These are phyloP conservation scores for Neostethus bicornis DNA, from an alignment of 2,797 vertebrate genomes.

Conservation along the genomic window DNA sequence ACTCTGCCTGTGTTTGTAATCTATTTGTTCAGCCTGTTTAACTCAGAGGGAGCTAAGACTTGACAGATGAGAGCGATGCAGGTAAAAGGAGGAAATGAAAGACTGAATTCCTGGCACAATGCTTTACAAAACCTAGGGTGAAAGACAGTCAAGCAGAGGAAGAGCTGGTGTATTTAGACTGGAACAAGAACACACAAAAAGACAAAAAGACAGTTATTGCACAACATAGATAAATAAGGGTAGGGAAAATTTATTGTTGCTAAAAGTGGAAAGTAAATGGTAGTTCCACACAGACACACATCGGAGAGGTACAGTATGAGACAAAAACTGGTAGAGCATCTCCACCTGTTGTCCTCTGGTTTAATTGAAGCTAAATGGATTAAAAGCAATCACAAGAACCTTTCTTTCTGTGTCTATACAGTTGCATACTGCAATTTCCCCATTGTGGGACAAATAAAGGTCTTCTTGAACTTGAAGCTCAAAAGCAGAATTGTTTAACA, in stretches of 20 bases:
- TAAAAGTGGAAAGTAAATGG: constrained; percentile 35
- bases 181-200: constrained; percentile 19
- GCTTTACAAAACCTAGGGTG: constrained; percentile 25
- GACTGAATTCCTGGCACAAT: constrained; percentile 29
- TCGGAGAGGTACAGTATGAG: constrained; percentile 34
- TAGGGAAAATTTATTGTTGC: constrained; percentile 22
- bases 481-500: constrained; percentile 17
- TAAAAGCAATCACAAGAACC: constrained; percentile 29
- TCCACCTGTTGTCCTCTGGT: constrained; percentile 21
- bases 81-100: constrained; percentile 12
- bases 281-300: constrained; percentile 14
- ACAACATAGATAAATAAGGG: constrained; percentile 32
- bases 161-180: constrained; percentile 11
- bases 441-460: too few species aligned
- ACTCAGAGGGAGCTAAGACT: constrained; percentile 61
- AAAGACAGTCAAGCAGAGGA: constrained; percentile 35
- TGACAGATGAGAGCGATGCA: constrained; percentile 55
- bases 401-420: too few species aligned
- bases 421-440: too few species aligned
- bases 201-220: constrained; percentile 30
- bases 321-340: constrained; percentile 30
- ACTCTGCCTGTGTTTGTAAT: constrained; percentile 73
- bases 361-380: constrained; percentile 38
- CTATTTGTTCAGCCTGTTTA: constrained; percentile 77
- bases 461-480: too few species aligned